Percentiles rank a stretch among this genome's conserved stretches.
Evolutionary conservation across 2,888 invertebrate species (phyloP).

Genomic region (Cosmia trapezina): DNA sequence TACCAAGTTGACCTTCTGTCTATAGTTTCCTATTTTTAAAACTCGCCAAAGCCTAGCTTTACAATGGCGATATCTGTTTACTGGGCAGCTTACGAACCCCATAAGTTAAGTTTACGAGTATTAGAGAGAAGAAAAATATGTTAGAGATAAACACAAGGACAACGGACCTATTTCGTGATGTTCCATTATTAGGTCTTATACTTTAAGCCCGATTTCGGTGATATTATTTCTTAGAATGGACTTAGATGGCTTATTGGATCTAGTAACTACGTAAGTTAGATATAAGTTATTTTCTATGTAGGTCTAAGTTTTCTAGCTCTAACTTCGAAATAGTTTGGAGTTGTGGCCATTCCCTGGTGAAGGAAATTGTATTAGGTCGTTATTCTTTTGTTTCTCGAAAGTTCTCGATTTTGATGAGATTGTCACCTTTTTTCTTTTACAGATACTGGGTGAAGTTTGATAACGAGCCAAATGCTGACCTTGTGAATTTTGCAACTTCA

Average conservation of each 20-base stretch:
- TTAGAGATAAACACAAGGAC: conserved; percentile 56
- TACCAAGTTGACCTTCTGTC: conserved; percentile 44
- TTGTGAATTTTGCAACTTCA: neutral
- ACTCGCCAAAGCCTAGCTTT: conserved; percentile 47
- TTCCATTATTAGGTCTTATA: conserved; percentile 58
- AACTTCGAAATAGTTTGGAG: neutral
- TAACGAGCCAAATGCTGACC: too few relatives aligned
- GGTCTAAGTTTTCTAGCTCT: conserved; percentile 16
- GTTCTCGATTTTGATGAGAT: conserved; percentile 24
- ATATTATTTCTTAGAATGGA: conserved; percentile 31
- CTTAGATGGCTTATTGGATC: conserved; percentile 36
- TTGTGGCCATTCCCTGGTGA: neutral
- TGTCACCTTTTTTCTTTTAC: neutral
- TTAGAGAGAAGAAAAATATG: conserved; percentile 65
- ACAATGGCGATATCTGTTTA: conserved; percentile 60
- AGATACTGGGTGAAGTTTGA: neutral
- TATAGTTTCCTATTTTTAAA: conserved; percentile 9
- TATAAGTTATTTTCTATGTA: conserved; percentile 13
- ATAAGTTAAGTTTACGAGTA: conserved; percentile 64
- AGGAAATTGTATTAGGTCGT: conserved; percentile 3
- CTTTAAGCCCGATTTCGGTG: conserved; percentile 35
- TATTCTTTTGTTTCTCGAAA: conserved; percentile 9
- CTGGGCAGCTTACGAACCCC: conserved; percentile 58
- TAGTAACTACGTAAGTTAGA: conserved; percentile 13
- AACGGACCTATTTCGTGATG: conserved; percentile 37